phyloP scores from a whole-genome alignment of 2,113 vertebrate genomes.

The Poeciliopsis turrubarensis region DNA sequence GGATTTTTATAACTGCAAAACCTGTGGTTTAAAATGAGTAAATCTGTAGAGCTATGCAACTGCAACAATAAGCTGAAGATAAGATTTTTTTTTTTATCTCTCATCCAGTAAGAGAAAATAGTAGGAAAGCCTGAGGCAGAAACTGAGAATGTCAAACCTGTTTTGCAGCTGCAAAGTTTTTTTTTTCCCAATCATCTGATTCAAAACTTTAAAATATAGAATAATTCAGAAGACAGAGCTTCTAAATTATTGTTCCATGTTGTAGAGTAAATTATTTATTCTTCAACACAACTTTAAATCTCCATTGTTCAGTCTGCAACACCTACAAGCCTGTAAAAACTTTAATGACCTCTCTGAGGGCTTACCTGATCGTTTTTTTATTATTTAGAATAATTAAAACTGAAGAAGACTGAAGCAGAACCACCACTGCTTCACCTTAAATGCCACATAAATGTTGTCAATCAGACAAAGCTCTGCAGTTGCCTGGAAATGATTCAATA shows the following conservation, averaged over 20 bases:
- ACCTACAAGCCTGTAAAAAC: slow-evolving; percentile 4
- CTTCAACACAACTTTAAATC: slow-evolving; percentile 5
- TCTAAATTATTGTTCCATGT: not conserved
- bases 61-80: not conserved
- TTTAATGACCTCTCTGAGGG: slow-evolving; percentile 10
- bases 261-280: not conserved
- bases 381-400: slow-evolving; percentile 15
- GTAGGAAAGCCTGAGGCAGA: too few species aligned
- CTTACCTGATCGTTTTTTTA: slow-evolving; percentile 6
- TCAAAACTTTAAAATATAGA: not conserved
- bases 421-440: not conserved
- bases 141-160: too few species aligned
- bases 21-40: not conserved
- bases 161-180: too few species aligned
- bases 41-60: not conserved
- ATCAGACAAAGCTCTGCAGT: not conserved
- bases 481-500: not conserved
- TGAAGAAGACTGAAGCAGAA: not conserved
- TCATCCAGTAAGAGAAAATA: not conserved
- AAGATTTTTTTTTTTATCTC: not conserved
- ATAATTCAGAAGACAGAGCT: not conserved
- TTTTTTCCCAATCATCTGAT: not conserved
- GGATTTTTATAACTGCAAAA: too few species aligned
- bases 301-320: slow-evolving; percentile 1
- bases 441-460: slow-evolving; percentile 12